Evolutionary conservation across 2,797 vertebrate species (phyloP).

Genomic region (Chromis chromis): DNA sequence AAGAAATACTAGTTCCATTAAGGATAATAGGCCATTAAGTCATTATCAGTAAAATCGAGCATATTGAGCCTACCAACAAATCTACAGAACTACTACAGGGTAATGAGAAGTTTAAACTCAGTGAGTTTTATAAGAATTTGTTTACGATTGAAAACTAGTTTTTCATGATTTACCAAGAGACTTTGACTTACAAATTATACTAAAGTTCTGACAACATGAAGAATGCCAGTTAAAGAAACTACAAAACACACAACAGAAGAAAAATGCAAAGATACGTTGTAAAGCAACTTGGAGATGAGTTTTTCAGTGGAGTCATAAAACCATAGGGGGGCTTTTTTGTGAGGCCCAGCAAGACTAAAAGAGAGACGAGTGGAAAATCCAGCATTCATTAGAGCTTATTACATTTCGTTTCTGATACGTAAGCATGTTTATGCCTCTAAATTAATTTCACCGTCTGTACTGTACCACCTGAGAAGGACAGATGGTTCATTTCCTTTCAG

Average conservation of each 20-base stretch:
- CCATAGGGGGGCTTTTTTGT: conserved; percentile 54
- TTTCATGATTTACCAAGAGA: background rate
- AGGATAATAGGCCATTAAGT: conserved; percentile 50
- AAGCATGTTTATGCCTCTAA: conserved; percentile 57
- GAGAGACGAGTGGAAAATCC: conserved; percentile 30
- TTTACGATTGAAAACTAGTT: background rate
- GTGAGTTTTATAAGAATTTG: background rate
- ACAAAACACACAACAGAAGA: background rate
- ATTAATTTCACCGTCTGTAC: conserved; percentile 55
- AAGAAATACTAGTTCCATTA: conserved; percentile 46
- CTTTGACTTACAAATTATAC: background rate
- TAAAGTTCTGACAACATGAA: background rate
- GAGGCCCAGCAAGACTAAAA: conserved; percentile 32
- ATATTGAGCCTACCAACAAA: conserved; percentile 41
- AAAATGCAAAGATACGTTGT: conserved; percentile 21
- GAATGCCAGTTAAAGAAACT: background rate
- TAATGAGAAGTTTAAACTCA: conserved; percentile 27
- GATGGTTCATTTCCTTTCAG: conserved; percentile 42
- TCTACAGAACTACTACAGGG: conserved; percentile 39
- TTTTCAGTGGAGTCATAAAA: conserved; percentile 50
- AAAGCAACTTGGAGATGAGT: conserved; percentile 48
- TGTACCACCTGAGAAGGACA: conserved; percentile 35
- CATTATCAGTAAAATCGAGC: conserved; percentile 36
- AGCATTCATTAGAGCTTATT: conserved; percentile 58
- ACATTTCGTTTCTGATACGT: conserved; percentile 52